Percentiles rank a stretch among this genome's conserved stretches.
Conservation (phyloP, 2,888 invertebrate genomes). For the Sinhomidia bicolor region DNA sequence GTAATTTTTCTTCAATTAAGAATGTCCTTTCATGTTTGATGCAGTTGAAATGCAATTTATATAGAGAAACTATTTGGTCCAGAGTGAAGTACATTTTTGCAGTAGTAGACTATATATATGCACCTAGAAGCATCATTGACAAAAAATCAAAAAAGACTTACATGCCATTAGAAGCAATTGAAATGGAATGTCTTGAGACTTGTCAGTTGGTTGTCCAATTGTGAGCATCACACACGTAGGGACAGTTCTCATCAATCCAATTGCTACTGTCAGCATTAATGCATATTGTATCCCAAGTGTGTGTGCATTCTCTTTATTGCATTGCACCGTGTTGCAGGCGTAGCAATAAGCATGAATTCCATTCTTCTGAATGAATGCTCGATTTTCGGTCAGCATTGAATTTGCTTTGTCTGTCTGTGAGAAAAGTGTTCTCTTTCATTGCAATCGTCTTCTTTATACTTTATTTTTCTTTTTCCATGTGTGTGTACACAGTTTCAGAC, state of each 20-base stretch:
- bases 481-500: neutral
- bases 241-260: slow-evolving; percentile 67
- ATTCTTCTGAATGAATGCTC: slow-evolving; percentile 18
- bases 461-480: neutral
- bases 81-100: neutral
- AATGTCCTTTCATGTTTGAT: neutral
- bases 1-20: neutral
- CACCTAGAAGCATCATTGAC: neutral
- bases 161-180: slow-evolving; percentile 42
- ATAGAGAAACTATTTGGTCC: too few relatives aligned
- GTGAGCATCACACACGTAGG: slow-evolving; percentile 58
- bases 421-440: neutral
- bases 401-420: slow-evolving; percentile 11
- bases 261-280: slow-evolving; percentile 63
- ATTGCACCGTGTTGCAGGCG: slow-evolving; percentile 27
- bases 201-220: slow-evolving; percentile 70
- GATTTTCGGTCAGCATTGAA: slow-evolving; percentile 40
- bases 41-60: slow-evolving; percentile 4
- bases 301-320: slow-evolving; percentile 43
- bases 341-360: slow-evolving; percentile 34
- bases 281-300: slow-evolving; percentile 37
- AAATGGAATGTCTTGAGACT: slow-evolving; percentile 44
- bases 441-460: neutral
- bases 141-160: slow-evolving; percentile 44
- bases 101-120: too few relatives aligned